Base-by-base conservation (phyloP, 2,888 invertebrate genomes). In the Cybosia mesomella region DNA sequence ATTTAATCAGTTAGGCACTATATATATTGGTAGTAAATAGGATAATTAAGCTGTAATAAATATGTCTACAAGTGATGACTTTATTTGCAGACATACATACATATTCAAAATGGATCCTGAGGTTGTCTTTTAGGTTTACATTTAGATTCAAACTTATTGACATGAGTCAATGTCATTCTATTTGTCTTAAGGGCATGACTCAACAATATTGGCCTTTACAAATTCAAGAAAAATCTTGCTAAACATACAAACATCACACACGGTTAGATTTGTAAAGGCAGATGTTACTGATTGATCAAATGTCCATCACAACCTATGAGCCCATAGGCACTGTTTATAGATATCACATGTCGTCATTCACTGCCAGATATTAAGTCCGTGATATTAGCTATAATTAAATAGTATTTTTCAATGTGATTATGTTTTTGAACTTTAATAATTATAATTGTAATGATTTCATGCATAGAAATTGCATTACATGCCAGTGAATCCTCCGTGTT, bases 341-440 rank as follows among this genome's bases (percentile, higher is more conserved):
- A 32, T 58, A 22, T 15, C 10, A 24, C 22, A 24, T 39, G 39
- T 36, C 34, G 34, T 49, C 53, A 57, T 21, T 49, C 66, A 67
- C 61, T 67, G 66, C 61, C 66, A 67, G 43, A 67, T 62, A 59
- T 49, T 32, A 49, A 57, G 43, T 32, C 49, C 49, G 65, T 65
- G 59, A 70, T 67, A 68, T 34, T 55, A 62, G 60, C 24, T 28
- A 21, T 58, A 24, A 15, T 18, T 36, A 53, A 58, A 43, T 15
- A 49, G n/a, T 43, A 18, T 43, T n/a, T 5, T 49, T 49, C 49
- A n/a, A n/a, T 49, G 49, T 49, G 49, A 49, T 49, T 49, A n/a
- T 49, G 18, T 7, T 49, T 43, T 49, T 49, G n/a, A 43, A 49
- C 49, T 36, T n/a, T 39, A 15, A 11, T 59, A 59, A 59, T 39